Base-by-base conservation (phyloP, 2,888 invertebrate species). In the Thecophora atra region DNA sequence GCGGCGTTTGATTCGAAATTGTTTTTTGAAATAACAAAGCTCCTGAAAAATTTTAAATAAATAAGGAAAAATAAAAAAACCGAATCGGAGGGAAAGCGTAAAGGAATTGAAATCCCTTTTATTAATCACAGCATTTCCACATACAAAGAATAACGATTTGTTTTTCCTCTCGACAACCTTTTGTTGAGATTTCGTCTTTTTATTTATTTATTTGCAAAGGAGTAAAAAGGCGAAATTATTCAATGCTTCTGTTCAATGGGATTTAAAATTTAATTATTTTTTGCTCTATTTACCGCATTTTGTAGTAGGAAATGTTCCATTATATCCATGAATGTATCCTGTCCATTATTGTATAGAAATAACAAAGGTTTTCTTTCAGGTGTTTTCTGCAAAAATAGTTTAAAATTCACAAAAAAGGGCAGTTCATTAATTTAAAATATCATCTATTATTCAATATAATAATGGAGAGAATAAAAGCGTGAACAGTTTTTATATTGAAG, bases 1-100 rank as follows among this genome's bases (percentile, higher is more conserved):
- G 42, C 47, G 64, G 69, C 64, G 62, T 70, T 68, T 60, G 68
- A 68, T 67, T 72, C 42, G 52, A 62, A 60, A 60, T 72, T 56
- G 44, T 70, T 64, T 60, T 69, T 54, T 28, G 60, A 69, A 30
- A 67, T 15, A 30, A 15, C 17, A 37, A 6, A 54, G 67, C 67
- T n/a, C 51, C 54, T 8, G 17, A 52, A 67, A 30, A 67, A 54
- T 28, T n/a, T 30, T 37, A 11, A 30, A 21, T 37, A 54, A 30
- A 8, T 37, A 37, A 37, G 11, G 37, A 11, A 1, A 37, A 37
- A 37, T 37, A 37, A 37, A 30, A 30, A 30, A 30, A 6, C 5
- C 37, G 37, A 6, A 37, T 11, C 3, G 37, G 3, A 37, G 11
- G 37, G 37, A 37, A 19, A 19, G 17, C 2, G 28, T 19, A 52